A percentile compares a stretch with the other conserved stretches of the same genome.
phyloP scores from a whole-genome alignment of 2,797 vertebrate genomes.

The Anas georgica region DNA sequence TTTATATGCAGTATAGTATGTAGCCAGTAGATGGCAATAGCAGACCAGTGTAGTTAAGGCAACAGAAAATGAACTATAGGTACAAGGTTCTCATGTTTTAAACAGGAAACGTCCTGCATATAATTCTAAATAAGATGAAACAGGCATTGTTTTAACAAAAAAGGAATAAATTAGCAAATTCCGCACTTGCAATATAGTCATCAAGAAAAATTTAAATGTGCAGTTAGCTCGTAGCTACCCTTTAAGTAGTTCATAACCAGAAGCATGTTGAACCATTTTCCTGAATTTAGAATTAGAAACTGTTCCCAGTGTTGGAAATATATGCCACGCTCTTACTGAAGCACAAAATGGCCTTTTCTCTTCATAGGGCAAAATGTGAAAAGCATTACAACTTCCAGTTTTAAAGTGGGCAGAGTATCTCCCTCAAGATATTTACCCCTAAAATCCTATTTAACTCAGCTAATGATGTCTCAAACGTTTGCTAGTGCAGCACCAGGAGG shows the following conservation, averaged over 20 bases:
- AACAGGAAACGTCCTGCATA: slow-evolving; percentile 40
- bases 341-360: slow-evolving; percentile 28
- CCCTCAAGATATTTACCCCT: not conserved
- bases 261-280: slow-evolving; percentile 46
- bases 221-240: not conserved
- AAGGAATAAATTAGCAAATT: slow-evolving; percentile 41
- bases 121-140: slow-evolving; percentile 56
- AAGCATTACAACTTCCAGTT: not conserved
- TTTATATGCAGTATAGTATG: slow-evolving; percentile 10
- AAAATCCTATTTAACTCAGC: slow-evolving; percentile 21
- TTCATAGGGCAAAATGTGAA: slow-evolving; percentile 34
- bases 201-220: slow-evolving; percentile 44
- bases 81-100: not conserved
- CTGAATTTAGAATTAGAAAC: slow-evolving; percentile 65
- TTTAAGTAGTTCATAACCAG: not conserved
- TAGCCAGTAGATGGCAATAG: slow-evolving; percentile 81
- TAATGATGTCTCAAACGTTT: not conserved
- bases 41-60: slow-evolving; percentile 57
- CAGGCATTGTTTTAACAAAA: slow-evolving; percentile 36
- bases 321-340: slow-evolving; percentile 24
- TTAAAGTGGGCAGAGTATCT: not conserved
- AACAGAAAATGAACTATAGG: not conserved
- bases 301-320: slow-evolving; percentile 27
- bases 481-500: slow-evolving; percentile 24
- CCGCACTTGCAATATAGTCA: not conserved